Conservation (phyloP, 2,113 vertebrate species). For the Spheniscus mendiculus region DNA sequence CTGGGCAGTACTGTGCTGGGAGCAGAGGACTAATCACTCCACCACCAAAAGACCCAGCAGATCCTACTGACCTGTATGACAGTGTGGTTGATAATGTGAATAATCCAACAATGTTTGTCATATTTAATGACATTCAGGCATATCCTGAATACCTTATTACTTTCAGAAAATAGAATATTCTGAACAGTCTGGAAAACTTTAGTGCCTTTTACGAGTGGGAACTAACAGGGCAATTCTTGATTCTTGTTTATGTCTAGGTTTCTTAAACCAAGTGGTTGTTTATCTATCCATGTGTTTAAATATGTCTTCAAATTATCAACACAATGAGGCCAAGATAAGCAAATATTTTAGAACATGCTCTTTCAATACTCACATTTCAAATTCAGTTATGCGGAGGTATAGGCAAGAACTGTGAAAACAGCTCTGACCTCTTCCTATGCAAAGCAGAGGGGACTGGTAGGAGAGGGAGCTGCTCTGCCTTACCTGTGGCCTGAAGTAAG, state of each 20-base stretch:
- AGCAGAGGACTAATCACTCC: slow-evolving; percentile 1
- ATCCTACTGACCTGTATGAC: slow-evolving; percentile 67
- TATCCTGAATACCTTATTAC: slow-evolving; percentile 88
- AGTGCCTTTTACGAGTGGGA: neutral
- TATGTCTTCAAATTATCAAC: neutral
- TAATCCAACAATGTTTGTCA: slow-evolving; percentile 74
- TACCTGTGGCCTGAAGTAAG: neutral
- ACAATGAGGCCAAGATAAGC: neutral
- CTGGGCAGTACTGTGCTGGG: slow-evolving; percentile 73
- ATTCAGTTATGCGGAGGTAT: neutral
- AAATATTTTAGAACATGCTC: neutral
- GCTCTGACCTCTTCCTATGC: neutral
- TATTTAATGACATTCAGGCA: slow-evolving; percentile 84
- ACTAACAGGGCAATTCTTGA: neutral
- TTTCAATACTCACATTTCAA: neutral
- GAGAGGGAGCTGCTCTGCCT: neutral
- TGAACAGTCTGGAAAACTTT: neutral
- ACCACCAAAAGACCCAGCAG: slow-evolving; percentile 56
- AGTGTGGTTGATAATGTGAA: slow-evolving; percentile 72
- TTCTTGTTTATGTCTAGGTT: neutral
- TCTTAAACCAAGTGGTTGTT: neutral
- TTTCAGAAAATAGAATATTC: slow-evolving; percentile 59
- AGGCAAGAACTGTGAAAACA: neutral
- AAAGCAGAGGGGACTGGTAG: neutral
- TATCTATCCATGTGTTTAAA: neutral